Conservation (phyloP, 30 jellyfish, hydroid and myxozoan genomes). For the Catostylus mosaicus region DNA sequence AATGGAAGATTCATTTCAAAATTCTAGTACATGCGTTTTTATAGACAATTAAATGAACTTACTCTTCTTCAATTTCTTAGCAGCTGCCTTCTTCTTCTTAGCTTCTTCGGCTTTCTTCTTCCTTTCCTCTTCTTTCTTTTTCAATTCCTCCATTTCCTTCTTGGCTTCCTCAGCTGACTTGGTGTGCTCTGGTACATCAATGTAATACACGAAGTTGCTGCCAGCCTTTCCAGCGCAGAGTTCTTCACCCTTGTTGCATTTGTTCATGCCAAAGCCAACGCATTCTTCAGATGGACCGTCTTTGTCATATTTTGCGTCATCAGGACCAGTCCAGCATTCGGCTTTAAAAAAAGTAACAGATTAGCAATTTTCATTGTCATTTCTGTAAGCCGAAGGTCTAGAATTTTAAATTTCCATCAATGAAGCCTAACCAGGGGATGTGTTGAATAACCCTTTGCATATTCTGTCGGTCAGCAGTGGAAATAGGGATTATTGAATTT, state of each 20-base stretch:
- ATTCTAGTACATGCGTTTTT: no score
- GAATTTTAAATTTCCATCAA: not conserved
- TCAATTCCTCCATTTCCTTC: conserved; percentile 82
- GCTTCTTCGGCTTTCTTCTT: conserved; percentile 79
- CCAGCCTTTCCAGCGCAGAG: conserved; percentile 95
- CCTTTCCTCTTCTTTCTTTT: conserved; percentile 67
- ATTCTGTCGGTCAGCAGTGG: no score
- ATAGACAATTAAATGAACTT: no score
- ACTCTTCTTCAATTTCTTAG: conserved; percentile 79
- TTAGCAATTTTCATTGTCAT: not conserved
- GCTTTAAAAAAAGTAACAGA: conserved; percentile 39
- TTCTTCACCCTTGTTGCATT: conserved; percentile 68
- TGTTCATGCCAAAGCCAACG: conserved; percentile 85
- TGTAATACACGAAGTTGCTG: conserved; percentile 91
- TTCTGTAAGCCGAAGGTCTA: no score
- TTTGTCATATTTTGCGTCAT: conserved; percentile 88
- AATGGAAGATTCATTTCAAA: no score
- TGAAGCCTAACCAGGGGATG: no score
- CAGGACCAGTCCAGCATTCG: conserved; percentile 99
- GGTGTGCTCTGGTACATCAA: conserved; percentile 95
- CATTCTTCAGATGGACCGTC: conserved; percentile 94
- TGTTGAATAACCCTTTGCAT: no score
- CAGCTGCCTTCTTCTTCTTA: conserved; percentile 68
- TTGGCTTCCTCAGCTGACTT: conserved; percentile 85
- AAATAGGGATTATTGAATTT: no score